Evolutionary conservation across 2,888 invertebrate species (phyloP).

Genomic region (Tetrapedia diversipes): DNA sequence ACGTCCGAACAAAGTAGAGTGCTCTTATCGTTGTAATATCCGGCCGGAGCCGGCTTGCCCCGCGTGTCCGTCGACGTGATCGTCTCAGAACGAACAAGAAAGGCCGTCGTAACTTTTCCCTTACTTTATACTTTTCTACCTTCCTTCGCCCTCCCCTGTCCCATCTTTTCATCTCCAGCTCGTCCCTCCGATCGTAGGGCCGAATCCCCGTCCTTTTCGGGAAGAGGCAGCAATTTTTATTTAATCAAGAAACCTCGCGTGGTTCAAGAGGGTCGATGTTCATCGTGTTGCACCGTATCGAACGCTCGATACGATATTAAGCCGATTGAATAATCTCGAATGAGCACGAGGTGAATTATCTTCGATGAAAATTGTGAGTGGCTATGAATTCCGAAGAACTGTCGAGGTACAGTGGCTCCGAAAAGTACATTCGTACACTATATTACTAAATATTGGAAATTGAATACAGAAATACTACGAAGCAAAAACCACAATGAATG

Average conservation of each 20-base stretch:
- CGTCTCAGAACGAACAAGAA: conserved; percentile 44
- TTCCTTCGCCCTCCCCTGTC: too few species aligned
- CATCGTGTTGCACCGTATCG: conserved; percentile 13
- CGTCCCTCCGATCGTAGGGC: background rate
- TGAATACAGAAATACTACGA: too few species aligned
- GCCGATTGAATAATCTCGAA: background rate
- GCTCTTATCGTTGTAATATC: conserved; percentile 60
- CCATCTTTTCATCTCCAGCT: background rate
- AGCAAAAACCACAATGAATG: too few species aligned
- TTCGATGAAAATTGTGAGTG: too few species aligned
- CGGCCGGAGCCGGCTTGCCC: conserved; percentile 11
- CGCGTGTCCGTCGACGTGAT: conserved; percentile 34
- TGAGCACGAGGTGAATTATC: too few species aligned
- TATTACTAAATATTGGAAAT: too few species aligned
- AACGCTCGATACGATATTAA: background rate
- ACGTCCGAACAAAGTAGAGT: conserved; percentile 34
- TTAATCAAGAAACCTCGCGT: conserved; percentile 7
- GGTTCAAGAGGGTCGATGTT: background rate
- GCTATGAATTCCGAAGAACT: too few species aligned
- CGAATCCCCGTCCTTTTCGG: background rate
- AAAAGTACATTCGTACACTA: too few species aligned
- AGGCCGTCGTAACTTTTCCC: conserved; percentile 30
- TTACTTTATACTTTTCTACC: conserved; percentile 23
- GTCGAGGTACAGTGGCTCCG: too few species aligned
- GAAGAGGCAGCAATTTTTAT: conserved; percentile 22